A percentile compares a stretch with the other conserved stretches of the same genome.
Conservation (phyloP, 30 jellyfish, hydroid and myxozoan species). For the Calvadosia cruxmelitensis region DNA sequence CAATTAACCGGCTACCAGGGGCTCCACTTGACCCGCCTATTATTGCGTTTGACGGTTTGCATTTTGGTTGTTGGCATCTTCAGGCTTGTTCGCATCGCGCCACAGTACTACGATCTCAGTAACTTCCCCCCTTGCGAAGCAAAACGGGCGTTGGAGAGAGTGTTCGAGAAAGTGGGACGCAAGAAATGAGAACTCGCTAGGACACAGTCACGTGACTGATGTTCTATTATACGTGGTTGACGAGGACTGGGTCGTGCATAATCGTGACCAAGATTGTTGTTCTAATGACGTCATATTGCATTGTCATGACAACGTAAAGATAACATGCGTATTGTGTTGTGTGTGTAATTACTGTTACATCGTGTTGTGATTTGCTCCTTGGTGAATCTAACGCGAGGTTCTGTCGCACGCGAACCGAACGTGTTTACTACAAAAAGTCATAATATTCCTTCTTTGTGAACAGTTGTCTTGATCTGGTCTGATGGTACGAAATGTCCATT, state of each 20-base stretch:
- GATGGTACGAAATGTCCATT: no score
- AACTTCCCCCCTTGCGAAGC: constrained; percentile 99
- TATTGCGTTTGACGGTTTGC: neutral
- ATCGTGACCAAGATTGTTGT: neutral
- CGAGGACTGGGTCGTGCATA: no score
- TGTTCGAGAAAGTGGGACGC: constrained; percentile 27
- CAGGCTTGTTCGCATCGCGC: constrained; percentile 89
- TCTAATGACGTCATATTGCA: neutral
- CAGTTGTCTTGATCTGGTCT: no score
- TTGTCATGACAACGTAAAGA: neutral
- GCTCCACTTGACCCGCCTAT: neutral
- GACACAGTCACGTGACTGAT: neutral
- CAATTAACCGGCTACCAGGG: no score
- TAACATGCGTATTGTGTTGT: neutral
- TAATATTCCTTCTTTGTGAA: no score
- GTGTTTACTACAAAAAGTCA: no score
- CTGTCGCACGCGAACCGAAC: no score
- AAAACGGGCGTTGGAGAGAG: constrained; percentile 70
- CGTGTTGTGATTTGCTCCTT: no score
- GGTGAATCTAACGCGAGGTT: no score
- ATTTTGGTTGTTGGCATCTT: neutral
- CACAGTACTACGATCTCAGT: constrained; percentile 88
- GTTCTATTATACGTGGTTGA: no score
- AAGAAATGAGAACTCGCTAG: neutral
- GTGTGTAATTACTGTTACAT: no score